Percentiles rank a stretch among this genome's conserved stretches.
Evolutionary conservation across 64 coral and sea anemone genomes (phyloP).

Genomic region (Hydrozoanthus tunicans): DNA sequence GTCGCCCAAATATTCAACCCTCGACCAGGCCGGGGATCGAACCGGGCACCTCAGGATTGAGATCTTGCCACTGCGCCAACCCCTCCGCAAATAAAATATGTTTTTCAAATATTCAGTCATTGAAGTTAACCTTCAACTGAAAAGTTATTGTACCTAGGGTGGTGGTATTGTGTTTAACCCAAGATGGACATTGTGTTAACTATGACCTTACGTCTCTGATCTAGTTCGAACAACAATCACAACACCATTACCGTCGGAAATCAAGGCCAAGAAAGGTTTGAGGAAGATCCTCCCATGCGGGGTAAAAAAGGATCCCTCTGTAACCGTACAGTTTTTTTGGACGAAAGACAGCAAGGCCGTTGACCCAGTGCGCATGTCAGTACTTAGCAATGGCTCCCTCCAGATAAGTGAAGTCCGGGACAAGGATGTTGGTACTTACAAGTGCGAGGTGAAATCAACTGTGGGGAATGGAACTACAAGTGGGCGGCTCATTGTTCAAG

Average conservation of each 20-base stretch:
- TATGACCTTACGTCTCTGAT: not conserved
- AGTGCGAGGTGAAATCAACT: slow-evolving; percentile 66
- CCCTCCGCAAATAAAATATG: too few relatives aligned
- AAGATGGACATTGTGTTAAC: not conserved
- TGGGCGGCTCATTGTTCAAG: slow-evolving; percentile 74
- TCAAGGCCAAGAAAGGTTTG: slow-evolving; percentile 72
- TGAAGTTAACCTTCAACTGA: too few relatives aligned
- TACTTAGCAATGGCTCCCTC: slow-evolving; percentile 76
- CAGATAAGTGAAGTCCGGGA: slow-evolving; percentile 64
- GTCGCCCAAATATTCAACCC: too few relatives aligned
- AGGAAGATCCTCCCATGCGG: slow-evolving; percentile 51
- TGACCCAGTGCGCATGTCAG: slow-evolving; percentile 52
- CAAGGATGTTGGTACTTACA: slow-evolving; percentile 76
- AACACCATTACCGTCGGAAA: slow-evolving; percentile 66
- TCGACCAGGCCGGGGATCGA: too few relatives aligned
- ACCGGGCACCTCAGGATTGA: too few relatives aligned
- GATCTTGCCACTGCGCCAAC: too few relatives aligned
- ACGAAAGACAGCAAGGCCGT: slow-evolving; percentile 72
- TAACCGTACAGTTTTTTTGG: slow-evolving; percentile 69
- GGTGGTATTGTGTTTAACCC: not conserved
- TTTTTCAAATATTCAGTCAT: too few relatives aligned
- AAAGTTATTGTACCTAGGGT: too few relatives aligned
- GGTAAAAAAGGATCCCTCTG: slow-evolving; percentile 55
- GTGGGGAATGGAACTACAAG: slow-evolving; percentile 82
- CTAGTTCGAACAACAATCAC: slow-evolving; percentile 76